Conservation (phyloP, 2,888 invertebrate species). For the Mesopsocus fuscifrons region DNA sequence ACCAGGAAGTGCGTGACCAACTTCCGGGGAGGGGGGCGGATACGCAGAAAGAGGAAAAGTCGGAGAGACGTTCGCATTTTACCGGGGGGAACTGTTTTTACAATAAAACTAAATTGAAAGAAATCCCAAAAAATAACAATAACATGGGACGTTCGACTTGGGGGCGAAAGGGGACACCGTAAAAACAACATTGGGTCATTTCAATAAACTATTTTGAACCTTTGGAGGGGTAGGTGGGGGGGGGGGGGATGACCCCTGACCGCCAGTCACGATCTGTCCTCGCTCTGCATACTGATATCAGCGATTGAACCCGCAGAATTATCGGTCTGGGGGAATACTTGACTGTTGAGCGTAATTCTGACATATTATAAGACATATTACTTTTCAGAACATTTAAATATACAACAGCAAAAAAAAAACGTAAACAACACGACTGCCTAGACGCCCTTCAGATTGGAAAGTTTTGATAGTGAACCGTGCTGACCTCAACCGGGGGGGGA, state of each 20-base stretch:
- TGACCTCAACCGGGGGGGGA: no score
- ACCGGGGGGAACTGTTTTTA: constrained; percentile 7
- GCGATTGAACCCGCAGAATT: no score
- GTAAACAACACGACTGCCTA: no score
- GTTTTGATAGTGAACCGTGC: no score
- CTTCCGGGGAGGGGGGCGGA: background rate
- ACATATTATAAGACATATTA: no score
- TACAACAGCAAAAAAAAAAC: no score
- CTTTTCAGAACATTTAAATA: no score
- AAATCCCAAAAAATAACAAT: constrained; percentile 10
- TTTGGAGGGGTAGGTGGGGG: background rate
- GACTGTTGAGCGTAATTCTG: no score
- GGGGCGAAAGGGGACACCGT: background rate
- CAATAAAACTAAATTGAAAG: constrained; percentile 9
- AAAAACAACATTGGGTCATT: constrained; percentile 7
- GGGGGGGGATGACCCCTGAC: background rate
- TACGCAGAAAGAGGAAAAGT: background rate
- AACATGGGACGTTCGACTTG: background rate
- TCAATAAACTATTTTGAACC: constrained; percentile 8
- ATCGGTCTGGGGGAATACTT: no score
- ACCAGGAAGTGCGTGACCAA: background rate
- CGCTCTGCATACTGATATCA: no score
- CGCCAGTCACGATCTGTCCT: no score
- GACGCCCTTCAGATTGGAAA: no score
- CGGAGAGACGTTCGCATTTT: background rate